Evolutionary conservation across 1,140 invertebrate species (phyloP), one percentile per base, ranked within the genome.

Genomic region (Tetramorium alpestre): DNA sequence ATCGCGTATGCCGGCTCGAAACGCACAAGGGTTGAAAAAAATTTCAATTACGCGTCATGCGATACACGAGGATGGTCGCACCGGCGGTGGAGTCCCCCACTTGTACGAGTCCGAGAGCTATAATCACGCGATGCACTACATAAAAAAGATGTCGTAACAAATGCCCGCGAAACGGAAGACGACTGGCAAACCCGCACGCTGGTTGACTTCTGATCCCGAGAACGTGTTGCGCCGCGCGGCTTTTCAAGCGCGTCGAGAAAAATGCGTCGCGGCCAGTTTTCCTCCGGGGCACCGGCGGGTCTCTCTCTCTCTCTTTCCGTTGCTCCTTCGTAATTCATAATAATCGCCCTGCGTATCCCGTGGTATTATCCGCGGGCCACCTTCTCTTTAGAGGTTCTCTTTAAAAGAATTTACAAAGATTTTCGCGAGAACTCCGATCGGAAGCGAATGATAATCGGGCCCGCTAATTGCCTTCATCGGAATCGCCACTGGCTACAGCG

Each of bases 91-190:
- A 65, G 65, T 51, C 54, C 38, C 54, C 25, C 62, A 7, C 28
- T 54, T 54, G 47, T 47, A 22, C 28, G 44, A 16, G 22, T 3
- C 18, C 28, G 44, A 64, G 76, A 49, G 28, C 8, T 80, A 41
- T 41, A 56, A 81, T 81, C 38, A 56, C 22, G 33, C 62, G 11
- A 67, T 67, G 41, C 58, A n/a, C 64, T 7, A 41, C n/a, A 11
- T 25, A 38, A 56, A 54, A 70, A 44, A 81, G 16, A 81, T 81
- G 64, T 67, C 44, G n/a, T 28, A 70, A 81, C 49, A 81, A 81
- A 70, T 70, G 22, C 10, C 51, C 49, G 38, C 13, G 33, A 81
- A 81, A 81, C 38, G 49, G 33, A 54, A 69, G 49, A 69, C n/a
- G 47, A 18, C 25, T 44, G 25, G 65, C 51, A 54, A 28, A 56